These are phyloP conservation scores for Aromia moschata DNA, from an alignment of 2,888 invertebrate genomes.

Conservation along the genomic window DNA sequence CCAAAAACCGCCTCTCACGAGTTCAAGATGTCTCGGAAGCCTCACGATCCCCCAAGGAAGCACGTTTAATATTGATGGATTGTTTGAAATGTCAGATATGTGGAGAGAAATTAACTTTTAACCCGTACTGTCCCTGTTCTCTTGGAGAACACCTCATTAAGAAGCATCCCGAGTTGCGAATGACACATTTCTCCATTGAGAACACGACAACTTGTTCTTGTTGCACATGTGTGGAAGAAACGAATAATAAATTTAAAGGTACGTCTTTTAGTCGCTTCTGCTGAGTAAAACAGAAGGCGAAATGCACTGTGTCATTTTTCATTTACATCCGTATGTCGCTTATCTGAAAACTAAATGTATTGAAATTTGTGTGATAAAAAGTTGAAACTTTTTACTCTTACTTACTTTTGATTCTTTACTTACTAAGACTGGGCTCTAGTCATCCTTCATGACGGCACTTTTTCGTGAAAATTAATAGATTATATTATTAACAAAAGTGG, in stretches of 20 bases:
- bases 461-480: too few relatives aligned
- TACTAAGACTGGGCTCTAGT: too few relatives aligned
- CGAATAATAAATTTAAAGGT: background rate
- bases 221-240: background rate
- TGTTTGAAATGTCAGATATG: conserved; percentile 52
- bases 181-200: conserved; percentile 50
- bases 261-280: too few relatives aligned
- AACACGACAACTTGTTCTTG: conserved; percentile 3
- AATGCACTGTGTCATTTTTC: too few relatives aligned
- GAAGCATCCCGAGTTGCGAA: conserved; percentile 52
- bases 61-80: conserved; percentile 15
- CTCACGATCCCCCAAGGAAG: background rate
- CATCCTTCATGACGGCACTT: too few relatives aligned
- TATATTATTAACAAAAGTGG: too few relatives aligned
- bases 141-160: conserved; percentile 55
- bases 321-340: too few relatives aligned
- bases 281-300: too few relatives aligned
- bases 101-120: conserved; percentile 50
- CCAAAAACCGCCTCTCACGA: background rate
- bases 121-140: conserved; percentile 43
- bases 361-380: too few relatives aligned
- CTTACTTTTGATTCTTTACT: too few relatives aligned
- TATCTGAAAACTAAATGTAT: too few relatives aligned
- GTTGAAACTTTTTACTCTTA: too few relatives aligned
- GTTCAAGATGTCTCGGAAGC: conserved; percentile 18